These are phyloP conservation scores for Penelope pileata DNA, from an alignment of 2,113 vertebrate species.

Conservation along the genomic window DNA sequence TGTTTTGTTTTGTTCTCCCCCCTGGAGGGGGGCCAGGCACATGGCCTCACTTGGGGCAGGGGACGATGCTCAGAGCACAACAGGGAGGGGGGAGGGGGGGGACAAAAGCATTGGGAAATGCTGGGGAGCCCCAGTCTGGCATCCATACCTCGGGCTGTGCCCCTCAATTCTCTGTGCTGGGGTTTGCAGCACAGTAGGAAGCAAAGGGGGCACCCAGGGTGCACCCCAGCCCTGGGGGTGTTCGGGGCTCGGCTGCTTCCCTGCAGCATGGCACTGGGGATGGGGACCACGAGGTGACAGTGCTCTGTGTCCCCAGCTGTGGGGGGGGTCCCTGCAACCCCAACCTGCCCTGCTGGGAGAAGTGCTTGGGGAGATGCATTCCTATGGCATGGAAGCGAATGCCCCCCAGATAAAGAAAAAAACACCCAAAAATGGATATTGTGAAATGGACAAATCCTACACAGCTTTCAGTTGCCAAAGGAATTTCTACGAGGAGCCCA, in stretches of 20 bases:
- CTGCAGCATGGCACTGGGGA: fast-evolving
- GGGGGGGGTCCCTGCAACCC: neutral
- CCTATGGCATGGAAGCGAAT: neutral
- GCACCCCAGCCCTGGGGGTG: neutral
- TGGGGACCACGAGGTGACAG: fast-evolving
- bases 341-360: neutral
- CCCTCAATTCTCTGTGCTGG: neutral
- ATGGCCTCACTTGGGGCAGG: fast-evolving
- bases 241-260: fast-evolving
- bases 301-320: neutral
- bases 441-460: neutral
- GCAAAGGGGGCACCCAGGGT: neutral
- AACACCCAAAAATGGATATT: fast-evolving
- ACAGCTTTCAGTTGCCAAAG: neutral
- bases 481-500: neutral
- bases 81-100: no score
- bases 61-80: neutral
- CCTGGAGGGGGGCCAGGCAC: neutral
- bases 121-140: neutral
- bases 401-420: neutral
- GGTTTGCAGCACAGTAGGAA: neutral
- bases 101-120: fast-evolving
- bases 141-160: neutral
- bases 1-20: conserved; percentile 55
- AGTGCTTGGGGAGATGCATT: fast-evolving